Percentiles rank a stretch among this genome's conserved stretches.
These are phyloP conservation scores for Actinia equina DNA, from an alignment of 64 coral and sea anemone species.

Conservation along the genomic window DNA sequence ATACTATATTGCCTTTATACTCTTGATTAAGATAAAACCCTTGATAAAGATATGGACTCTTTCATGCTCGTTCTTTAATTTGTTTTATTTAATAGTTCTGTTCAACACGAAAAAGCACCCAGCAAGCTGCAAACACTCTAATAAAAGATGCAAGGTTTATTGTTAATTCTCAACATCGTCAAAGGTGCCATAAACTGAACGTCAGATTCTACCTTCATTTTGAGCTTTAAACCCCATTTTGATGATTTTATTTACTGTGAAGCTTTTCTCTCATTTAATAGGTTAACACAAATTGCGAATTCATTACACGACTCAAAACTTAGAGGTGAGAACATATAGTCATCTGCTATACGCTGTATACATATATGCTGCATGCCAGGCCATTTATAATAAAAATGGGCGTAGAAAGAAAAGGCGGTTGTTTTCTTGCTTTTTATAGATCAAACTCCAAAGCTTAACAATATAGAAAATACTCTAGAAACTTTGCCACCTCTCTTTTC, in stretches of 20 bases:
- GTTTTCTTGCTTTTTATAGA: neutral
- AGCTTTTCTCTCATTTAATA: slow-evolving; percentile 18
- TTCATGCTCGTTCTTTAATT: too few species aligned
- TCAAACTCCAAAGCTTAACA: neutral
- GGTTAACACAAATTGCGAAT: slow-evolving; percentile 79
- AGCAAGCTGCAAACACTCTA: slow-evolving; percentile 86
- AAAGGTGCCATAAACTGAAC: slow-evolving; percentile 56
- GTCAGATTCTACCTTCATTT: neutral
- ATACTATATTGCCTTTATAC: neutral
- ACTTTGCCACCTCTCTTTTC: neutral
- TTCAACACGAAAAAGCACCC: slow-evolving; percentile 89
- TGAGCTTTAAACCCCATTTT: neutral
- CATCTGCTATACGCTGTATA: too few species aligned
- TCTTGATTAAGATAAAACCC: neutral
- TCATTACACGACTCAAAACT: slow-evolving; percentile 93
- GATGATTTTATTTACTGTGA: neutral
- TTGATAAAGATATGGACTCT: neutral
- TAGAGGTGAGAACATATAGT: slow-evolving; percentile 49
- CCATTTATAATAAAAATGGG: too few species aligned
- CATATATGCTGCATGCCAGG: too few species aligned
- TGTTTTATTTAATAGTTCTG: slow-evolving; percentile 56
- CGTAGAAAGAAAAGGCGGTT: neutral
- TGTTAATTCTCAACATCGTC: slow-evolving; percentile 93
- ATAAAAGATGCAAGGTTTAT: slow-evolving; percentile 90
- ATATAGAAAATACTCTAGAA: neutral